A percentile compares a stretch with the other conserved stretches of the same genome.
Evolutionary conservation across 2,888 invertebrate species (phyloP).

Genomic region (Drosophila sordidula): DNA sequence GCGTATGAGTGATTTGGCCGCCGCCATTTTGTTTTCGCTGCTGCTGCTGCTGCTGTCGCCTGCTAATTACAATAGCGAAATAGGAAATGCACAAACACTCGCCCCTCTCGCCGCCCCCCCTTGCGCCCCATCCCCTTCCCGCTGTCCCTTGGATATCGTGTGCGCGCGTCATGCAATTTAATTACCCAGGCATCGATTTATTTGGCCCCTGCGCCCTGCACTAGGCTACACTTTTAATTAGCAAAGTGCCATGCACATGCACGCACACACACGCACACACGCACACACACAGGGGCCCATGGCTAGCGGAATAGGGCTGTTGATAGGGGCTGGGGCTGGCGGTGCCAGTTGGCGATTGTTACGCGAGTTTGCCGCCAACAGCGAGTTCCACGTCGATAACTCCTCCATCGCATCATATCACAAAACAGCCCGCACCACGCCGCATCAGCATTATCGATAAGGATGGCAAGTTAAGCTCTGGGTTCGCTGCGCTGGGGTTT

Average conservation of each 20-base stretch:
- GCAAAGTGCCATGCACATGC: constrained; percentile 77
- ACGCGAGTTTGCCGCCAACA: constrained; percentile 45
- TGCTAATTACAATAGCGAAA: constrained; percentile 72
- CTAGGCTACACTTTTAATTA: constrained; percentile 76
- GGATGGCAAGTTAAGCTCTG: constrained; percentile 32
- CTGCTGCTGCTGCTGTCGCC: constrained; percentile 45
- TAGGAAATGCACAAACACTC: constrained; percentile 37
- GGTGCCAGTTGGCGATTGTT: constrained; percentile 75
- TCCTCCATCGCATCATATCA: constrained; percentile 36
- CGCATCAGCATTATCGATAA: constrained; percentile 38
- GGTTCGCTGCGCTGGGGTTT: constrained; percentile 45
- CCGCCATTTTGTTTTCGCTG: constrained; percentile 71
- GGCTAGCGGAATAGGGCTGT: too few relatives aligned
- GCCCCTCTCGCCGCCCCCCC: too few relatives aligned
- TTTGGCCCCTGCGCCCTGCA: constrained; percentile 62
- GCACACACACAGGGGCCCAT: not conserved
- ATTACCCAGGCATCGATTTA: constrained; percentile 80
- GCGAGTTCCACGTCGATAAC: constrained; percentile 46
- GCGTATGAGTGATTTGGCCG: constrained; percentile 65
- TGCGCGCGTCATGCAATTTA: constrained; percentile 74
- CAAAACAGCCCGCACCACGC: not conserved
- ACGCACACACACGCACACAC: constrained; percentile 37
- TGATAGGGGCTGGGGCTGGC: constrained; percentile 4
- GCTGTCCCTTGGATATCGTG: constrained; percentile 36
- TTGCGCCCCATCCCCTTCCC: not conserved